These are phyloP conservation scores for Geococcyx californianus DNA, from an alignment of 2,113 vertebrate species.

Conservation along the genomic window DNA sequence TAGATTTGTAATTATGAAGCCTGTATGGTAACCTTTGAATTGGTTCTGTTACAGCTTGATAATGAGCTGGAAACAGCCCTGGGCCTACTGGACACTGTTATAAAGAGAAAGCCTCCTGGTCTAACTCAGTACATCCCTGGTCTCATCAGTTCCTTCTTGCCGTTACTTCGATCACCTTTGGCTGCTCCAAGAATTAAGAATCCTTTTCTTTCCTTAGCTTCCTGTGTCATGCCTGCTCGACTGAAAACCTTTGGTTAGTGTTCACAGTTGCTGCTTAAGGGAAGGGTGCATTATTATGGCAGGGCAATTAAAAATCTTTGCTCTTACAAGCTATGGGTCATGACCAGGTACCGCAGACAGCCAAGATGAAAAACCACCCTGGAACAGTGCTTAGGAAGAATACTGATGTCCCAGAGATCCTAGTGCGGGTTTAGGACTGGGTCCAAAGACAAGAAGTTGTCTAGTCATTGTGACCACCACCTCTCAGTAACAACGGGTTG, in stretches of 20 bases:
- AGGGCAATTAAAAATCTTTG: neutral
- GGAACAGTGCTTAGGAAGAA: neutral
- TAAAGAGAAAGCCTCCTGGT: slow-evolving; percentile 81
- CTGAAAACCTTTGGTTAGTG: slow-evolving; percentile 86
- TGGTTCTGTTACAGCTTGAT: slow-evolving; percentile 81
- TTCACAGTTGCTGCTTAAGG: neutral
- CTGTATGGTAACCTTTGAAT: neutral
- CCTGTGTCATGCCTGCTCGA: slow-evolving; percentile 86
- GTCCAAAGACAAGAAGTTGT: neutral
- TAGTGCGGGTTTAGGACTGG: neutral
- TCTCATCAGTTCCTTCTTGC: slow-evolving; percentile 84
- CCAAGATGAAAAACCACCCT: neutral
- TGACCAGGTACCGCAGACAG: neutral
- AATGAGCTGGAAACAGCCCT: slow-evolving; percentile 82
- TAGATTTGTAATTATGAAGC: neutral
- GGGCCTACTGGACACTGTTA: slow-evolving; percentile 81
- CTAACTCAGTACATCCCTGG: slow-evolving; percentile 88
- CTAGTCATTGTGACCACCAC: neutral
- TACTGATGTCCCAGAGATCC: neutral
- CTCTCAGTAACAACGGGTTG: neutral
- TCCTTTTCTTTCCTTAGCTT: slow-evolving; percentile 85
- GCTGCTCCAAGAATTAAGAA: slow-evolving; percentile 86
- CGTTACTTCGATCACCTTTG: slow-evolving; percentile 89
- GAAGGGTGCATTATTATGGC: neutral
- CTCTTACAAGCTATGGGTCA: neutral